These are phyloP conservation scores for Bubo bubo DNA, from an alignment of 2,113 vertebrate genomes.

Conservation along the genomic window DNA sequence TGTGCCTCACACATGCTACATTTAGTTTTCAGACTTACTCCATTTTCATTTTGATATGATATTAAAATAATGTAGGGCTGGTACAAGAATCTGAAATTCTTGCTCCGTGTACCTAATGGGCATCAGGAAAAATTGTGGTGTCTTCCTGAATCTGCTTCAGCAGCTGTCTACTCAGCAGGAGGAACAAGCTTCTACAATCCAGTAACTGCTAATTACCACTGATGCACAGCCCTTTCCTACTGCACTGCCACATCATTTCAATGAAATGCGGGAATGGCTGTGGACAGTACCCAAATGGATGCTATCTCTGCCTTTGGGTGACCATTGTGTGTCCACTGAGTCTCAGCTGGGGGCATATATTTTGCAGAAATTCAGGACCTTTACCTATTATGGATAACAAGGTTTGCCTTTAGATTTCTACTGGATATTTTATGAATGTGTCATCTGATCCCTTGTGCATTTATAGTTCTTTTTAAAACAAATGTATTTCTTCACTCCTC, in stretches of 20 bases:
- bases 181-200: constrained; percentile 23
- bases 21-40: neutral
- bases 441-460: neutral
- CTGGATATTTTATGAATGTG: neutral
- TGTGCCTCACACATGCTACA: neutral
- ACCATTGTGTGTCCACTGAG: neutral
- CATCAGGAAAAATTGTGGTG: neutral
- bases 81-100: neutral
- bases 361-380: neutral
- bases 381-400: neutral
- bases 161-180: constrained; percentile 64
- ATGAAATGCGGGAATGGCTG: neutral
- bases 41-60: neutral
- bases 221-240: neutral
- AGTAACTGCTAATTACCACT: constrained; percentile 38
- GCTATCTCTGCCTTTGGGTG: neutral
- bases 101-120: neutral
- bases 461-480: neutral
- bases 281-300: neutral
- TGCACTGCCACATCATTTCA: neutral
- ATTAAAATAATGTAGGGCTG: neutral
- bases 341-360: neutral
- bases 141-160: constrained; percentile 45
- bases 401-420: neutral
- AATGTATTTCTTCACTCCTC: neutral